These are phyloP conservation scores for Wasmannia auropunctata DNA, from an alignment of 1,140 invertebrate species.

Conservation along the genomic window DNA sequence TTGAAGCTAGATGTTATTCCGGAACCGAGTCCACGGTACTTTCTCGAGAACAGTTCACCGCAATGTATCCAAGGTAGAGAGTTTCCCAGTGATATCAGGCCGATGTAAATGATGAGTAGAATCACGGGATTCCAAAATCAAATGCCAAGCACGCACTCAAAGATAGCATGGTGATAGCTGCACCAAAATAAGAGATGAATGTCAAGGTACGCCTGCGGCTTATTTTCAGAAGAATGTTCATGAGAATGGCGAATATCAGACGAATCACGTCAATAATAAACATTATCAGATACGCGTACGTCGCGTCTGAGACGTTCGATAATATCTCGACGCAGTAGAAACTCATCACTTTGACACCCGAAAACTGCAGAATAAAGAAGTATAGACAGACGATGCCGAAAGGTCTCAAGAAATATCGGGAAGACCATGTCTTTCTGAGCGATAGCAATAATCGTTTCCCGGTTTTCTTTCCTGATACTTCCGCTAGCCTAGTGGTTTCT, in stretches of 20 bases:
- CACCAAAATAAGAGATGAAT: constrained; percentile 87
- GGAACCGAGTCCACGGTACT: constrained; percentile 86
- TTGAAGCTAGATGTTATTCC: constrained; percentile 88
- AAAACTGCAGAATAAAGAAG: constrained; percentile 88
- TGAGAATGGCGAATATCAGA: constrained; percentile 87
- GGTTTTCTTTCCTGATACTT: not conserved
- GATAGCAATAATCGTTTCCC: constrained; percentile 29
- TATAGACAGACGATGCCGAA: constrained; percentile 87
- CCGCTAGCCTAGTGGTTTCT: not conserved
- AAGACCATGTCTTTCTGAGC: not conserved
- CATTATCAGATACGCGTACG: constrained; percentile 87
- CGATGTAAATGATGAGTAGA: constrained; percentile 86
- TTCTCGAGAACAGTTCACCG: constrained; percentile 88
- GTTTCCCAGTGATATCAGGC: constrained; percentile 86
- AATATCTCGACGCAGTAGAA: constrained; percentile 90
- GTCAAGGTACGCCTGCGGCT: constrained; percentile 86
- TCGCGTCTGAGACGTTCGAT: constrained; percentile 85
- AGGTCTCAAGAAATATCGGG: constrained; percentile 85
- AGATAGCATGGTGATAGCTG: constrained; percentile 85
- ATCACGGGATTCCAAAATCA: constrained; percentile 79
- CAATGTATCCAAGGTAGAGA: constrained; percentile 90
- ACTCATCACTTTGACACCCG: constrained; percentile 89
- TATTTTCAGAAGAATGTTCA: constrained; percentile 87
- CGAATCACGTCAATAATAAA: constrained; percentile 90
- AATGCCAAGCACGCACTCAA: constrained; percentile 82